Conservation (phyloP, 1,140 invertebrate species). For the Lysiphlebus fabarum region DNA sequence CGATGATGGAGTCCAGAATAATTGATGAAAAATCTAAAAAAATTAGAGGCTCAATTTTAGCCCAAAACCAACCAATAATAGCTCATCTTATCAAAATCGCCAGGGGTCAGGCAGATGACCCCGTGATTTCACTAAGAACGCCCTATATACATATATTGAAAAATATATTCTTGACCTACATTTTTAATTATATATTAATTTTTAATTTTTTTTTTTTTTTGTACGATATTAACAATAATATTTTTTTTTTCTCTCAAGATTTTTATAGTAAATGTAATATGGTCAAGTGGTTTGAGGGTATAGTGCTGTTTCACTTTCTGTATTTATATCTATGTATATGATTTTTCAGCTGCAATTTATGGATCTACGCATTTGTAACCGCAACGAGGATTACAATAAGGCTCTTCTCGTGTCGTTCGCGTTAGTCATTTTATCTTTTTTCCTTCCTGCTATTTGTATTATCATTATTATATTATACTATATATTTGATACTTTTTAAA, state of each 20-base stretch:
- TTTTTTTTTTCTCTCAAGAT: not conserved
- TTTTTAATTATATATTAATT: not conserved
- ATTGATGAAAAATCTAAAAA: too few relatives aligned
- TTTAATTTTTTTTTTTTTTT: not conserved
- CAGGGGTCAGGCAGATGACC: too few relatives aligned
- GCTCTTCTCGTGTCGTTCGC: conserved; percentile 17
- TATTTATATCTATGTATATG: conserved; percentile 31
- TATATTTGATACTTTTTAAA: too few relatives aligned
- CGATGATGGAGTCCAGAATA: too few relatives aligned
- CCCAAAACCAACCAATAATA: too few relatives aligned
- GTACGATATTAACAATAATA: not conserved
- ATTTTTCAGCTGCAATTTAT: conserved; percentile 51
- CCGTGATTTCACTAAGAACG: too few relatives aligned
- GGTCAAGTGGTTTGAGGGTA: conserved; percentile 1
- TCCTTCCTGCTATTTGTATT: conserved; percentile 36
- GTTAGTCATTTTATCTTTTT: conserved; percentile 22
- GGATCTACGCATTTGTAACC: conserved; percentile 48
- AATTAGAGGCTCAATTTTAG: too few relatives aligned
- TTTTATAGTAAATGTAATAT: conserved; percentile 8
- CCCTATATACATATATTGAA: too few relatives aligned
- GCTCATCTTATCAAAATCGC: too few relatives aligned
- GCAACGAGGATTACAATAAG: conserved; percentile 41
- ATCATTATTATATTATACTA: too few relatives aligned
- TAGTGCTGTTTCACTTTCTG: conserved; percentile 32
- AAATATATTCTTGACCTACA: too few relatives aligned